Evolutionary conservation across 2,113 vertebrate species (phyloP).

Genomic region (Aldabrachelys gigantea): DNA sequence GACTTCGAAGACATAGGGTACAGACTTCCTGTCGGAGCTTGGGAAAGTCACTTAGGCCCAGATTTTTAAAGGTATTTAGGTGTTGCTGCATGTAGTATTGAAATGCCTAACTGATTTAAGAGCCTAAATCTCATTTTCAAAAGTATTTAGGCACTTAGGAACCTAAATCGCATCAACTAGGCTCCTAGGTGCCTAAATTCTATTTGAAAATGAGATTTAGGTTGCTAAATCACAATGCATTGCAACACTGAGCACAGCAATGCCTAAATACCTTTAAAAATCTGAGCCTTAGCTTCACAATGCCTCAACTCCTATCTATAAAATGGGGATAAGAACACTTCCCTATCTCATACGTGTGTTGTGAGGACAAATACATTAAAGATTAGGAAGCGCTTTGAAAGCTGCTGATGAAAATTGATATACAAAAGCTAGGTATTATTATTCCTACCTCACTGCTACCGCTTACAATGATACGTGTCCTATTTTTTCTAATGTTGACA

Average conservation of each 20-base stretch:
- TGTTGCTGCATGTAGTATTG: too few species aligned
- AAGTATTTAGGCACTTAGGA: neutral
- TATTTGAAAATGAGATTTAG: neutral
- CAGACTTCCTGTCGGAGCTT: too few species aligned
- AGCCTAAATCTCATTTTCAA: neutral
- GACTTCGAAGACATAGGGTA: too few species aligned
- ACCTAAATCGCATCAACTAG: neutral
- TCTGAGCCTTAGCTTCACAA: neutral
- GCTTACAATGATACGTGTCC: neutral
- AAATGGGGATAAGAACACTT: neutral
- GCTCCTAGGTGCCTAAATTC: neutral
- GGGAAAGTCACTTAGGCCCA: too few species aligned
- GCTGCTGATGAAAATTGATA: neutral
- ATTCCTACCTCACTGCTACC: neutral
- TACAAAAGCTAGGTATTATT: neutral
- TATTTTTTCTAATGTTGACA: neutral
- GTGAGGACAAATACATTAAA: neutral
- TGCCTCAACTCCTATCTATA: neutral
- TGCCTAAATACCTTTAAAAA: neutral
- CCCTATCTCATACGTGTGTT: neutral
- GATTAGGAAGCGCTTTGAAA: neutral
- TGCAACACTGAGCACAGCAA: neutral
- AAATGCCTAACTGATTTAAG: neutral
- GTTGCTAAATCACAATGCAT: neutral
- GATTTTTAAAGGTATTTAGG: too few species aligned